A percentile compares a stretch with the other conserved stretches of the same genome.
Conservation (phyloP, 2,888 invertebrate species). For the Amphipyra berbera region DNA sequence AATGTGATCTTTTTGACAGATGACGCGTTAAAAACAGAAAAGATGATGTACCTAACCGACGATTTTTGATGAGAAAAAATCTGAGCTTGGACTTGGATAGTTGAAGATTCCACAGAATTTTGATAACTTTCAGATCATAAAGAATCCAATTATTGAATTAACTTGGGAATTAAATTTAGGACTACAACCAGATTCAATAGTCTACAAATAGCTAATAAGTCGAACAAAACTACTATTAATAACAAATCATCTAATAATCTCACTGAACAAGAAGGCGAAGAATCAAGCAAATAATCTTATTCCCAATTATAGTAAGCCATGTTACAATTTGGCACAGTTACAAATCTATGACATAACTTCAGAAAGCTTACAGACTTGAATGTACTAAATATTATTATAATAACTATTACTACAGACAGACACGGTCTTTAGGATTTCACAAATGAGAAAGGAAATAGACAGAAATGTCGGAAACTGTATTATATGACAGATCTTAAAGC, state of each 20-base stretch:
- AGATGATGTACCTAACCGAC: neutral
- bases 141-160: too few species aligned
- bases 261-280: neutral
- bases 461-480: slow-evolving; percentile 6
- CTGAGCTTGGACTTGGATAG: too few species aligned
- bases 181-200: too few species aligned
- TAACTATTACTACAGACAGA: slow-evolving; percentile 19
- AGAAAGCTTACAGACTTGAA: slow-evolving; percentile 11
- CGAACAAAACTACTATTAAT: too few species aligned
- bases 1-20: slow-evolving; percentile 28
- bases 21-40: neutral
- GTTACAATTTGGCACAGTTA: slow-evolving; percentile 21
- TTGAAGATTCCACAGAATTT: too few species aligned
- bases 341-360: slow-evolving; percentile 33
- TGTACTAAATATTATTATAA: slow-evolving; percentile 34
- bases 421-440: slow-evolving; percentile 12
- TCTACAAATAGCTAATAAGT: too few species aligned
- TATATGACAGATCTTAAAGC: slow-evolving; percentile 2
- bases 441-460: slow-evolving; percentile 16
- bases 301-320: slow-evolving; percentile 12
- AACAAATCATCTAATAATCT: neutral
- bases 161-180: too few species aligned
- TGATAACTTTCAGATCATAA: too few species aligned
- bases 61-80: too few species aligned
- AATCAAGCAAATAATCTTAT: slow-evolving; percentile 17